phyloP scores from a whole-genome alignment of 2,113 vertebrate species.

The Mus musculus region GRCm39 chr1:194365501-194366000 shows the following conservation, averaged over 20 bases:
- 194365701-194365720: background rate
- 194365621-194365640: background rate
- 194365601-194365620: background rate
- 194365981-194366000: rapidly evolving
- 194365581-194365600: background rate
- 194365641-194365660: background rate
- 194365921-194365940: background rate
- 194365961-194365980: background rate
- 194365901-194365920: background rate
- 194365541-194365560: background rate
- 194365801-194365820: background rate
- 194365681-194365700: background rate
- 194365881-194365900: no score
- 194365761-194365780: background rate
- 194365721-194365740: background rate
- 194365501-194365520: background rate
- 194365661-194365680: background rate
- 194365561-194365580: background rate
- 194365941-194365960: rapidly evolving
- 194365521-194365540: background rate
- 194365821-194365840: background rate
- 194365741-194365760: background rate
- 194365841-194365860: background rate
- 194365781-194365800: background rate
- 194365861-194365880: background rate